Evolutionary conservation across 2,888 invertebrate species (phyloP), one percentile per base, ranked within the genome.

Genomic region (Pyrgus malvae): DNA sequence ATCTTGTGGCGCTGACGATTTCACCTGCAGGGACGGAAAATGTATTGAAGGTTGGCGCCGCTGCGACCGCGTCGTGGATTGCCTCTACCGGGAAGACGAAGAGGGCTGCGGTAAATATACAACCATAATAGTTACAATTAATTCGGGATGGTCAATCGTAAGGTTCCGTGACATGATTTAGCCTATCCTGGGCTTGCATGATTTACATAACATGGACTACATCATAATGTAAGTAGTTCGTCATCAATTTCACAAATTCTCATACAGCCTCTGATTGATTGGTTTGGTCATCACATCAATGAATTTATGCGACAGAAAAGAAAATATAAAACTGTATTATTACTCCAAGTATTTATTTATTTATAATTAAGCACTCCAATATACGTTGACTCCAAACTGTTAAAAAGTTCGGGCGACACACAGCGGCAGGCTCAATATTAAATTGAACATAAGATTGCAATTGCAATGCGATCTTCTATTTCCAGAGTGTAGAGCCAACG

Each of bases 31-130:
- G 59, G 88, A 92, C 64, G 91, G 92, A 17, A 78, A 81, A 53
- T 93, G 94, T 67, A 92, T 94, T 61, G 85, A 85, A 58, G 74
- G 75, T 8, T 67, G 70, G 25, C 88, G 89, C 57, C 87, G 88
- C 56, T 95, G 95, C 75, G 91, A 95, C 74, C 75, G 81, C 2
- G 79, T 85, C 8, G 50, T 64, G n/a, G 93, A 95, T 67, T 95
- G 95, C 66, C 74, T 72, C 8, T 84, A 90, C 55, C 82, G 83
- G 29, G 93, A 93, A 67, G 95, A 95, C 64, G 95, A 95, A 80
- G 66, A 64, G 16, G 72, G 90, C 61, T 94, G 94, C 80, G 79
- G 92, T 92, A 77, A 73, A 79, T 70, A 50, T 29, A 12, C 8
- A 8, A 6, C 9, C 8, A n/a, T n/a, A 9, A 35, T 16, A 8